These are phyloP conservation scores for Atrichornis clamosus DNA, from an alignment of 2,113 vertebrate genomes.

Conservation along the genomic window DNA sequence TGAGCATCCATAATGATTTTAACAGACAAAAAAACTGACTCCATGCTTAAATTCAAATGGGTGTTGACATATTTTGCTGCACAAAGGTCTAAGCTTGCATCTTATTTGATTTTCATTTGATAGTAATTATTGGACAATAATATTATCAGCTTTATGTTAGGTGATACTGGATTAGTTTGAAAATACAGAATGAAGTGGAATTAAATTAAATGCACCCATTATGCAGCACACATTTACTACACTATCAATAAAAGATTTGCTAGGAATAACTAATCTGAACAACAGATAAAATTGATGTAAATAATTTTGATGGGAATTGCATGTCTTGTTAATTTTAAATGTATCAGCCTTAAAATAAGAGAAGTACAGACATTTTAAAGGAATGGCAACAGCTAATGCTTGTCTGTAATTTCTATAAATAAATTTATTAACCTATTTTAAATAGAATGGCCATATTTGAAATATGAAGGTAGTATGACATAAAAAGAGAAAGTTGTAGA, in stretches of 20 bases:
- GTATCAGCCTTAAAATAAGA: not conserved
- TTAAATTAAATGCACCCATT: not conserved
- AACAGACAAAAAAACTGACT: not conserved
- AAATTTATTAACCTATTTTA: not conserved
- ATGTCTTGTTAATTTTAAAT: not conserved
- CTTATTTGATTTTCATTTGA: not conserved
- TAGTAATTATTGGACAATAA: not conserved
- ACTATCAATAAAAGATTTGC: not conserved
- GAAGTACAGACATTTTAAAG: not conserved
- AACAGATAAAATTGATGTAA: not conserved
- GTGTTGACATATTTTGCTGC: not conserved
- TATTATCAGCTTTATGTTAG: not conserved
- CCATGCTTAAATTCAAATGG: not conserved
- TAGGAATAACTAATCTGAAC: not conserved
- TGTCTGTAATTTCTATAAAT: not conserved
- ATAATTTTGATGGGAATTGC: not conserved
- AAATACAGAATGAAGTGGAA: not conserved
- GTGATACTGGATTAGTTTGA: not conserved
- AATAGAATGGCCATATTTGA: not conserved
- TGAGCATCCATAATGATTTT: not conserved
- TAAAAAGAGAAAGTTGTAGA: not conserved
- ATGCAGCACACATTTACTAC: not conserved
- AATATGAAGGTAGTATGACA: not conserved
- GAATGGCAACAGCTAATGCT: not conserved
- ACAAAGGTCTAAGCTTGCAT: not conserved